Conservation (phyloP, 2,888 invertebrate genomes). For the Trachelus tabidus region DNA sequence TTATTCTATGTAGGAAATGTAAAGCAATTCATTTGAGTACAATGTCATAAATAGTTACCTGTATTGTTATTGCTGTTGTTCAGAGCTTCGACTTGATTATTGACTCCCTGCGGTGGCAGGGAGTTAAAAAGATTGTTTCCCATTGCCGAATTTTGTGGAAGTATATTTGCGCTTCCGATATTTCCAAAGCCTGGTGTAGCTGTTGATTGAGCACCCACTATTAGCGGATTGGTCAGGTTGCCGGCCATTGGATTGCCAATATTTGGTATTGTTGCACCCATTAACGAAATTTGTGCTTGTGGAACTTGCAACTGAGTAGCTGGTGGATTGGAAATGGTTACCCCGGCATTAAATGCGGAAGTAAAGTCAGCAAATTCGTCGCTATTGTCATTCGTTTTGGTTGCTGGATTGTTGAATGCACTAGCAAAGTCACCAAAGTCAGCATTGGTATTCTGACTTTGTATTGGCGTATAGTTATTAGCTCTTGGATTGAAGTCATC, state of each 20-base stretch:
- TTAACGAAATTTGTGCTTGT: conserved; percentile 45
- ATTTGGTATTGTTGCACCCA: conserved; percentile 45
- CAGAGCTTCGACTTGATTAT: conserved; percentile 29
- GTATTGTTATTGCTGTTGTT: conserved; percentile 56
- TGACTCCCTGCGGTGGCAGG: conserved; percentile 41
- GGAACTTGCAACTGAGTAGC: conserved; percentile 31
- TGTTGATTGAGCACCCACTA: conserved; percentile 33
- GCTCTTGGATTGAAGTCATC: conserved; percentile 75
- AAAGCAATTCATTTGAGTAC: neutral
- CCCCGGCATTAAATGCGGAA: conserved; percentile 72
- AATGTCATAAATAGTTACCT: conserved; percentile 33
- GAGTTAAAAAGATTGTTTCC: conserved; percentile 53
- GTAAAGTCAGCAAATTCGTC: conserved; percentile 87
- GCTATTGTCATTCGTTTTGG: conserved; percentile 50
- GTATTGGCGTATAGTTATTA: conserved; percentile 60
- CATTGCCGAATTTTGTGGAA: conserved; percentile 35
- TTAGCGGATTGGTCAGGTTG: conserved; percentile 39
- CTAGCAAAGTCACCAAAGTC: conserved; percentile 86
- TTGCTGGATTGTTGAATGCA: conserved; percentile 70
- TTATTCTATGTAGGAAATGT: neutral
- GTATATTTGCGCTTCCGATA: conserved; percentile 25
- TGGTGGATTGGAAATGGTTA: conserved; percentile 44
- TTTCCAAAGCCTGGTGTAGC: conserved; percentile 28
- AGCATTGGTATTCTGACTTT: conserved; percentile 46
- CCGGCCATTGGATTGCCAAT: conserved; percentile 46